Evolutionary conservation across 2,888 invertebrate species (phyloP), one percentile per base, ranked within the genome.

Genomic region (Caenorhabditis japonica): DNA sequence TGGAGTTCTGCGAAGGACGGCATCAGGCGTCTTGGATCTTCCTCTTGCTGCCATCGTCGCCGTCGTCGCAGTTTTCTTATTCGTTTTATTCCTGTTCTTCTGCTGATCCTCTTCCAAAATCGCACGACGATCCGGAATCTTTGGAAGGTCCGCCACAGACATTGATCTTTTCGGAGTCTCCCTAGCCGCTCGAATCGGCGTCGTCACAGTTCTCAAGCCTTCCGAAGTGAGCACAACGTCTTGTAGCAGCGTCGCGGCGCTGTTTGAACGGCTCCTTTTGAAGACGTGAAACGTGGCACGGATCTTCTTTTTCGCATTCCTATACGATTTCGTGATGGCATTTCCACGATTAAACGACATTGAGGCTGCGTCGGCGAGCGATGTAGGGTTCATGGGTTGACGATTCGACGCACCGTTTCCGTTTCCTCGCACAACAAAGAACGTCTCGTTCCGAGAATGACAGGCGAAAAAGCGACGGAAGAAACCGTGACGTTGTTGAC

Each of bases 391-490:
- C 23, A 47, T 27, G 13, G 68, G 52, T 13, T 5, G 43, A n/a
- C 34, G 21, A n/a, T n/a, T n/a, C n/a, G n/a, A n/a, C 1, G 66
- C 41, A 27, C 23, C 27, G 15, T 30, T 15, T 23, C 43, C 33
- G 21, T 51, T 43, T 25, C 51, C 23, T 2, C 72, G 51, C 17
- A 53, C 30, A 3, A 72, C 53, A 33, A 72, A 72, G 44, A 72
- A 72, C 1, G 72, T 72, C 23, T 66, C 58, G 41, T 66, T 49
- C n/a, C 56, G 64, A n/a, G 64, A 27, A 23, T 77, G 79, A 36
- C 79, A 79, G n/a, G 73, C 56, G 46, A 79, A 77, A 33, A 79
- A 64, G 0, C 75, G 69, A 3, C 75, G 75, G 39, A 79, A 73
- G 10, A 79, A 36, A 10, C 74, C 71, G 19, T 66, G 39, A 8